Base-by-base conservation (phyloP, 2,888 invertebrate species). In the Gastrophysa polygoni region DNA sequence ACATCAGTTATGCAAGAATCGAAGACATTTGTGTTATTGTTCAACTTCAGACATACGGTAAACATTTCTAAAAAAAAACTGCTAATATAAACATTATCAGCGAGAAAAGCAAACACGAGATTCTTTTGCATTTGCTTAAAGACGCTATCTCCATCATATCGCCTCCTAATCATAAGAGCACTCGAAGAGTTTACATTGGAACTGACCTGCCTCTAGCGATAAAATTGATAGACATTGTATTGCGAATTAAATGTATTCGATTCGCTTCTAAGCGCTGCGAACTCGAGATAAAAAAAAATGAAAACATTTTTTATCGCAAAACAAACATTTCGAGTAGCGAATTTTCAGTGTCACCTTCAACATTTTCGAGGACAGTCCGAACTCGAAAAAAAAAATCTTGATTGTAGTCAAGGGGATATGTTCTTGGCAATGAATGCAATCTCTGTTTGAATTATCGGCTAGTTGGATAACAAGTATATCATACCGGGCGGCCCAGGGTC, bases 271-370 rank as follows among this genome's bases (percentile, higher is more conserved):
- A 21, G 29, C 21, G 21, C 38, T 24, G 43, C 52, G 18, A 52
- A 52, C 14, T 24, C 21, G 38, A 18, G 34, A 21, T 38, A 38
- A 32, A 51, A 51, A 38, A 29, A 52, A 52, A 38, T 21, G 24
- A 43, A 54, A 43, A 43, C 43, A 43, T 17, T 44, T 43, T 43
- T 24, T 43, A 54, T 54, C 54, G 54, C 54, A 24, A 38, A 24
- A 17, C 34, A 38, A 52, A 14, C 38, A 34, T 24, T 43, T 54
- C 6, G 24, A 43, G 21, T 18, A 17, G 1, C 4, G 17, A 20
- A 21, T 7, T 51, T 61, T 54, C 54, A 48, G 49, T 60, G 57
- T 64, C 61, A 64, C 64, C 64, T 61, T 58, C 64, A 61, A 58
- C 1, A 57, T 51, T 57, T 64, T 57, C 32, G 49, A 61, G 57